Percentiles rank a stretch among this genome's conserved stretches.
Evolutionary conservation across 2,888 invertebrate species (phyloP).

Genomic region (Sphaeridia pumilis): DNA sequence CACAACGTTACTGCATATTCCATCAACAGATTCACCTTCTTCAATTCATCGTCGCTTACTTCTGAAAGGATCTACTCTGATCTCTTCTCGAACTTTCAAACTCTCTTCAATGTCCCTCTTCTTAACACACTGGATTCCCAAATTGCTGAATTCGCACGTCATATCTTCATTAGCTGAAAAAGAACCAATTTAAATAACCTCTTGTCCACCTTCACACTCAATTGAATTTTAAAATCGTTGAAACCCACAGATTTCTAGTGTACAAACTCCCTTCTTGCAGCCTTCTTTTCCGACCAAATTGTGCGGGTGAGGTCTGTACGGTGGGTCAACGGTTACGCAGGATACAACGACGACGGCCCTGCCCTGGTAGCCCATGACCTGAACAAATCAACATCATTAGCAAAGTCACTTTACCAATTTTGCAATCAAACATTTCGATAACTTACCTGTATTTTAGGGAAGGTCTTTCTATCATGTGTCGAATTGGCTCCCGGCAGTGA

Average conservation of each 20-base stretch:
- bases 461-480: constrained; percentile 82
- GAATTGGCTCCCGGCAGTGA: constrained; percentile 85
- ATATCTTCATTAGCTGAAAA: constrained; percentile 51
- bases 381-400: constrained; percentile 20
- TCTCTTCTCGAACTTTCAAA: constrained; percentile 63
- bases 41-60: too few species aligned
- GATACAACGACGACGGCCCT: constrained; percentile 86
- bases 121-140: constrained; percentile 95
- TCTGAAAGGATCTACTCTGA: constrained; percentile 84
- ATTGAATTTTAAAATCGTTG: not conserved
- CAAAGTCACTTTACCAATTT: too few species aligned
- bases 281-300: constrained; percentile 88
- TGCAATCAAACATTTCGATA: too few species aligned
- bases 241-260: constrained; percentile 53
- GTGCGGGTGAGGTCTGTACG: constrained; percentile 79
- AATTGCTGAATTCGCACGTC: constrained; percentile 73
- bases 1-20: too few species aligned
- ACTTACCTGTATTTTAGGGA: constrained; percentile 76
- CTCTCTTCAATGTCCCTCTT: constrained; percentile 82
- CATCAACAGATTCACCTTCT: not conserved
- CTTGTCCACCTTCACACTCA: too few species aligned
- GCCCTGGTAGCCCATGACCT: constrained; percentile 66
- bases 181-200: not conserved
- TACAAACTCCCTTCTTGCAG: constrained; percentile 85
- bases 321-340: constrained; percentile 83